Evolutionary conservation across 1,140 invertebrate species (phyloP).

Genomic region (Diachasma alloeum): DNA sequence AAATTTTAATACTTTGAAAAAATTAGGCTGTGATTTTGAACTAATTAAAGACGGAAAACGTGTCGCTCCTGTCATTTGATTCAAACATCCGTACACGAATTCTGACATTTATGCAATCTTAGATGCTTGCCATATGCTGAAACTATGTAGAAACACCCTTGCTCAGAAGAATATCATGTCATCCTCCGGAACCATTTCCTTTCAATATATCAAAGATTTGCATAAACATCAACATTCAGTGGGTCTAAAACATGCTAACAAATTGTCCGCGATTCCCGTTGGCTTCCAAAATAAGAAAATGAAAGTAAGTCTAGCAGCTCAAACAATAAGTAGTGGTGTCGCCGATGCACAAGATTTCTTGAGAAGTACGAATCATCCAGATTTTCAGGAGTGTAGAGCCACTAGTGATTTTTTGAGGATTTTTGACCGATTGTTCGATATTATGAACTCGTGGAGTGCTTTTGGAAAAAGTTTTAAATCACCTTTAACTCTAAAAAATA

Average conservation of each 20-base stretch:
- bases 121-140: not conserved
- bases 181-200: not conserved
- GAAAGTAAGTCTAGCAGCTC: not conserved
- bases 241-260: not conserved
- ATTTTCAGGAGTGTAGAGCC: not conserved
- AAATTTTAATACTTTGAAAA: slow-evolving; percentile 16
- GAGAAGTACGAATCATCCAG: not conserved
- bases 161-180: not conserved
- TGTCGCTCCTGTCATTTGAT: slow-evolving; percentile 37
- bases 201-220: not conserved
- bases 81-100: slow-evolving; percentile 44
- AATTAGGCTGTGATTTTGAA: slow-evolving; percentile 27
- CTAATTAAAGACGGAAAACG: slow-evolving; percentile 15
- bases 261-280: not conserved
- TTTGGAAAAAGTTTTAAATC: slow-evolving; percentile 23
- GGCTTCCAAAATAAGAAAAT: not conserved
- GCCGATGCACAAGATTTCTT: slow-evolving; percentile 27
- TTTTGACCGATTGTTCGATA: not conserved
- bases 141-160: not conserved
- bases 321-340: slow-evolving; percentile 20
- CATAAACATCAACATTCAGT: not conserved
- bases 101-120: slow-evolving; percentile 33
- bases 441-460: not conserved
- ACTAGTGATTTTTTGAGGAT: not conserved
- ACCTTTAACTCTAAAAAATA: slow-evolving; percentile 16